Evolutionary conservation across 2,888 invertebrate genomes (phyloP).

Genomic region (Temnothorax rugatulus): DNA sequence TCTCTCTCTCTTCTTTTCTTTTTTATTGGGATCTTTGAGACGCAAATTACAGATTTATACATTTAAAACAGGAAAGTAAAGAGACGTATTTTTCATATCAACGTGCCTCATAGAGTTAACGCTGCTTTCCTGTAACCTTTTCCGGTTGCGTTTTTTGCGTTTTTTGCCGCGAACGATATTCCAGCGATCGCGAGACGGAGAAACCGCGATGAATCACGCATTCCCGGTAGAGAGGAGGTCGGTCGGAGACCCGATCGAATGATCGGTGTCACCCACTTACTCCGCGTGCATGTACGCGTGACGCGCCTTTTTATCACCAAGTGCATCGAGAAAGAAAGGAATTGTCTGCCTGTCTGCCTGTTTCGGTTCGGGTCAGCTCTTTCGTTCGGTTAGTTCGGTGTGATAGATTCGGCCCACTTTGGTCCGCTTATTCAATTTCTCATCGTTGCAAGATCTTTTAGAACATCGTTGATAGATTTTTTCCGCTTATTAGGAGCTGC

Average conservation of each 20-base stretch:
- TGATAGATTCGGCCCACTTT: slow-evolving; percentile 26
- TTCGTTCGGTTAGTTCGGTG: slow-evolving; percentile 4
- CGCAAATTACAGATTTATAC: background rate
- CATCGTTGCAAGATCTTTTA: no score
- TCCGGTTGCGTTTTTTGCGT: background rate
- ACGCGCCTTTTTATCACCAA: slow-evolving; percentile 4
- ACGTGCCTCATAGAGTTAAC: background rate
- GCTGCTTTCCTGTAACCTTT: slow-evolving; percentile 6
- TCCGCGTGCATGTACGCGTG: background rate
- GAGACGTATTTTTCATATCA: slow-evolving; percentile 12
- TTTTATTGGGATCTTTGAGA: background rate
- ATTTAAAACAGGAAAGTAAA: background rate
- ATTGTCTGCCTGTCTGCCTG: background rate
- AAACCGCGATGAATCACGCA: slow-evolving; percentile 36
- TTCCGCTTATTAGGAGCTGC: background rate
- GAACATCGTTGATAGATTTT: background rate
- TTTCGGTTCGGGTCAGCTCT: background rate
- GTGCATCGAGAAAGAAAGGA: slow-evolving; percentile 26
- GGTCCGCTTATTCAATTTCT: background rate
- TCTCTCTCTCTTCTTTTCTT: background rate
- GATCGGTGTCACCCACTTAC: slow-evolving; percentile 58
- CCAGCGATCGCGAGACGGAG: slow-evolving; percentile 1
- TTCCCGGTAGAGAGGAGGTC: slow-evolving; percentile 14
- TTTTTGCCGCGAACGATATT: background rate
- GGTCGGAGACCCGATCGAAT: slow-evolving; percentile 38